Evolutionary conservation across 35 echinoderm and acorn worm species (phyloP).

Genomic region (Lytechinus variegatus): DNA sequence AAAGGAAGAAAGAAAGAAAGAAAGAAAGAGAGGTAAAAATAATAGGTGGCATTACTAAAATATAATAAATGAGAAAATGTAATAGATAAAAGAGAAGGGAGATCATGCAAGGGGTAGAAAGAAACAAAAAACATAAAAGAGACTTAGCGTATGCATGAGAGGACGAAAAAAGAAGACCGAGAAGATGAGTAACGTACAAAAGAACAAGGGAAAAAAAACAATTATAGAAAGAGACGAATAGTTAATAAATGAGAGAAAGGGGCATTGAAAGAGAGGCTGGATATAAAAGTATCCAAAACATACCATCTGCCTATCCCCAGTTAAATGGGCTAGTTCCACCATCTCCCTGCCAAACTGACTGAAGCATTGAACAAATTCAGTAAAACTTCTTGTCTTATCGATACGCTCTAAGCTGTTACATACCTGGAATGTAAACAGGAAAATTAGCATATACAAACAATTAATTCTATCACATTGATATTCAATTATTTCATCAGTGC

Average conservation of each 20-base stretch:
- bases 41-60: too few relatives aligned
- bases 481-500: background rate
- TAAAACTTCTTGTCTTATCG: conserved; percentile 78
- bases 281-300: conserved; percentile 23
- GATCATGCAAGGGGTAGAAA: background rate
- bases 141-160: too few relatives aligned
- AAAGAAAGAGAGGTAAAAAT: too few relatives aligned
- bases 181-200: too few relatives aligned
- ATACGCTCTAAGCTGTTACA: conserved; percentile 84
- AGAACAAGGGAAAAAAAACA: too few relatives aligned
- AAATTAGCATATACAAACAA: background rate
- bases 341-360: conserved; percentile 99
- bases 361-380: conserved; percentile 98
- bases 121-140: background rate
- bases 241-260: background rate
- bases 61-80: background rate
- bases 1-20: too few relatives aligned
- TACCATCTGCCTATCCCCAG: conserved; percentile 94
- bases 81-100: background rate
- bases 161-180: too few relatives aligned
- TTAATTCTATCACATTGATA: background rate
- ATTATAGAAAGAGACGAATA: background rate
- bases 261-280: background rate
- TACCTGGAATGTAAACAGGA: conserved; percentile 56
- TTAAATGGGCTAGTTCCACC: conserved; percentile 97